Percentiles rank a stretch among this genome's conserved stretches.
phyloP scores from a whole-genome alignment of 2,113 vertebrate genomes.

The Mastomys natalensis region DNA sequence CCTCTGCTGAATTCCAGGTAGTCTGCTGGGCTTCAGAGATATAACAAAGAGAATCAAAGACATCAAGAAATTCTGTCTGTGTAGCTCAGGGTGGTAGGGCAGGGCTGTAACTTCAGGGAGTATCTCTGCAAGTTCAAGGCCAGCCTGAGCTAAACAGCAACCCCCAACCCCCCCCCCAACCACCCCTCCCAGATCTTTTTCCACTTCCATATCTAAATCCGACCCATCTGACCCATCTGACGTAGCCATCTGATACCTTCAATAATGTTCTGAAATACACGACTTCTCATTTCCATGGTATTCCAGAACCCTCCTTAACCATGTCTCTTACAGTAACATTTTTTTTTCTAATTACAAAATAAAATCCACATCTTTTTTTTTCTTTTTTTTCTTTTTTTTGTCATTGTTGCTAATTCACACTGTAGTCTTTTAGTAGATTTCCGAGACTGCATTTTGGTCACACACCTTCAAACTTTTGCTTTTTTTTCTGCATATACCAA shows the following conservation, averaged over 20 bases:
- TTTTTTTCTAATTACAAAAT: conserved; percentile 27
- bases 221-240: not conserved
- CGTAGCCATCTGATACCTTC: not conserved
- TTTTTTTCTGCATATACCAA: not conserved
- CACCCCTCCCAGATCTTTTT: not conserved
- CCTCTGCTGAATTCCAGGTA: not conserved
- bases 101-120: not conserved
- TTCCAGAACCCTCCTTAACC: not conserved
- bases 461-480: not conserved
- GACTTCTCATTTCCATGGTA: not conserved
- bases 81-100: not conserved
- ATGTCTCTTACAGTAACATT: not conserved
- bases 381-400: not conserved
- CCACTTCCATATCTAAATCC: too few species aligned
- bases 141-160: too few species aligned
- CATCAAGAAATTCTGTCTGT: not conserved
- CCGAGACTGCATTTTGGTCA: not conserved
- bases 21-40: not conserved
- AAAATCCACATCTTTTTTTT: not conserved
- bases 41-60: not conserved
- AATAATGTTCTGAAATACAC: not conserved
- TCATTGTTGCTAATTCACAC: not conserved
- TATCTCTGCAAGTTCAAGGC: not conserved
- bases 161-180: rapidly evolving
- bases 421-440: not conserved